A percentile compares a stretch with the other conserved stretches of the same genome.
Conservation (phyloP, 2,113 vertebrate genomes). For the Cardinalis cardinalis region DNA sequence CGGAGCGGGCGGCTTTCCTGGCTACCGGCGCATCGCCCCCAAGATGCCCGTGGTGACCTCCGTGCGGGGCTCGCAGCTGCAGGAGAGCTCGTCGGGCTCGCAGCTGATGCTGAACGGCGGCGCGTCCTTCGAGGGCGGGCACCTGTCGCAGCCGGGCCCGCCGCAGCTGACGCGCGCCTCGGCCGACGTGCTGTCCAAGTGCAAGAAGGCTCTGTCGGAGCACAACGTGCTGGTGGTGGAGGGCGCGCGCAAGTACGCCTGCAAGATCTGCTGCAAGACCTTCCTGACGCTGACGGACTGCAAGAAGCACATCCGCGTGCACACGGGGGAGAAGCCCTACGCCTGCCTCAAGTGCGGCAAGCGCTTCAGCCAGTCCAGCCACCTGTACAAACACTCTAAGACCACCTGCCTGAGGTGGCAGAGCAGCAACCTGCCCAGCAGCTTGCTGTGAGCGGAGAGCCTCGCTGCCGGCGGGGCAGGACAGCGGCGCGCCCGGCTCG, state of each 20-base stretch:
- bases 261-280: slow-evolving; percentile 98
- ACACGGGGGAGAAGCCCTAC: slow-evolving; percentile 95
- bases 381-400: slow-evolving; percentile 97
- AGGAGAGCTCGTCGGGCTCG: slow-evolving; percentile 77
- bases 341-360: slow-evolving; percentile 97
- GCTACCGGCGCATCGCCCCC: slow-evolving; percentile 92
- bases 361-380: slow-evolving; percentile 95
- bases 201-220: slow-evolving; percentile 96
- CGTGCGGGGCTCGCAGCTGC: slow-evolving; percentile 76
- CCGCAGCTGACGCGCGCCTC: slow-evolving; percentile 92
- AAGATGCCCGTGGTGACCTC: slow-evolving; percentile 85
- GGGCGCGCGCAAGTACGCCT: slow-evolving; percentile 94
- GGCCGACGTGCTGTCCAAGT: slow-evolving; percentile 94
- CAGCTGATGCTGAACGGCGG: slow-evolving; percentile 82
- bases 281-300: slow-evolving; percentile 96
- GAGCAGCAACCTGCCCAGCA: slow-evolving; percentile 89
- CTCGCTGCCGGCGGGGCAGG: background rate
- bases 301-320: slow-evolving; percentile 97
- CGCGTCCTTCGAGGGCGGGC: slow-evolving; percentile 66
- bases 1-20: slow-evolving; percentile 77
- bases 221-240: slow-evolving; percentile 96
- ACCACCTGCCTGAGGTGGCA: slow-evolving; percentile 97
- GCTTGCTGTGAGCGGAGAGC: slow-evolving; percentile 76
- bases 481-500: background rate
- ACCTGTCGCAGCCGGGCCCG: slow-evolving; percentile 75